Evolutionary conservation across 2,113 vertebrate genomes (phyloP).

Genomic region (Pampusana beccarii): DNA sequence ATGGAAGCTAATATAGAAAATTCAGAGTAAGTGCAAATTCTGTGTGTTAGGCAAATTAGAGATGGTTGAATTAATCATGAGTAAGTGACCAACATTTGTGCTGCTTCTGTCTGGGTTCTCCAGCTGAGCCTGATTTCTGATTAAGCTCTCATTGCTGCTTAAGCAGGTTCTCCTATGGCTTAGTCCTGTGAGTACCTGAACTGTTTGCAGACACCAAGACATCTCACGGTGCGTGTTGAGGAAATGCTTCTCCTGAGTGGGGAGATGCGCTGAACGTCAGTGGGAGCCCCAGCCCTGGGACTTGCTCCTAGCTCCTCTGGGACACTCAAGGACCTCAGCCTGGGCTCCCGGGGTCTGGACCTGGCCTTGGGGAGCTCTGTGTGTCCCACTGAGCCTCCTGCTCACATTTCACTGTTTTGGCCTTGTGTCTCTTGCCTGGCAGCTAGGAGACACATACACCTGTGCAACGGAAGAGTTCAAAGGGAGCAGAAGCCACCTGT

Average conservation of each 20-base stretch:
- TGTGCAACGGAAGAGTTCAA: not conserved
- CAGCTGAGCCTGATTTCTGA: not conserved
- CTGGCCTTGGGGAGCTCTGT: accelerated
- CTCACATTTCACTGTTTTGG: not conserved
- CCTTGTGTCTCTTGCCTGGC: accelerated
- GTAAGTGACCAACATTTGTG: not conserved
- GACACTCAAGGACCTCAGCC: not conserved
- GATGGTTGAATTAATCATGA: not conserved
- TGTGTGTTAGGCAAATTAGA: slow-evolving; percentile 15
- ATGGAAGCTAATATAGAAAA: not conserved
- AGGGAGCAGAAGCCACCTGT: not conserved
- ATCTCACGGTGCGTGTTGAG: not conserved
- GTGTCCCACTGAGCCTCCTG: accelerated
- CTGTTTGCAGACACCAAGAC: not conserved
- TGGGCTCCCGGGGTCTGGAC: not conserved
- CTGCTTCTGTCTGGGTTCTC: not conserved
- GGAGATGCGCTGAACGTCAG: not conserved
- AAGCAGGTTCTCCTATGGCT: not conserved
- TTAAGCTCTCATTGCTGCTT: not conserved
- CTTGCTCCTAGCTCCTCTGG: not conserved
- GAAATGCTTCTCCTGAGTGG: not conserved
- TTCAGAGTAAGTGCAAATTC: not conserved
- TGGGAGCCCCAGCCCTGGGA: not conserved
- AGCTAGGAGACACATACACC: not conserved
- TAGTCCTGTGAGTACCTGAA: not conserved